Conservation (phyloP, 2,797 vertebrate genomes). For the Potorous gilbertii region DNA sequence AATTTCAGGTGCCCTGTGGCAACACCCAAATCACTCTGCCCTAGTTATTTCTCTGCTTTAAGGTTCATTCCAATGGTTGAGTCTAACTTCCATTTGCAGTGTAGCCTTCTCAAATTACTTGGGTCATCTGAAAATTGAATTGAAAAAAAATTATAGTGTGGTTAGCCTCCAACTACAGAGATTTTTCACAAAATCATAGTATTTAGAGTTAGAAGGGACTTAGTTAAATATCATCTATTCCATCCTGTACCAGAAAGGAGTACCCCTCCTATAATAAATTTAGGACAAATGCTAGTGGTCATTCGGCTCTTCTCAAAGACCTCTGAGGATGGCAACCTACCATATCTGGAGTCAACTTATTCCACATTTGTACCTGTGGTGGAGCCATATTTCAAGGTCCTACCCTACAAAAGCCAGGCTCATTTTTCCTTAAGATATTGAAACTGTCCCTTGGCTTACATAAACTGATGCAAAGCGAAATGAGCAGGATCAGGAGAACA, state of each 20-base stretch:
- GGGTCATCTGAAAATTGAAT: background rate
- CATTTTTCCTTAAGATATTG: background rate
- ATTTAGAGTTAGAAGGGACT: background rate
- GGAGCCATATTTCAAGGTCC: background rate
- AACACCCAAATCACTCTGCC: background rate
- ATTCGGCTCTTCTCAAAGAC: background rate
- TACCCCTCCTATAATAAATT: background rate
- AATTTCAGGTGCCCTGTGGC: background rate
- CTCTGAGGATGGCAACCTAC: background rate
- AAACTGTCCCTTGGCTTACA: background rate
- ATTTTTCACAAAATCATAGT: background rate
- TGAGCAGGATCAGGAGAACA: background rate
- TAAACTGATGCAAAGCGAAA: background rate
- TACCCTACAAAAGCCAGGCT: background rate
- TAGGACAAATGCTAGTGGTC: background rate
- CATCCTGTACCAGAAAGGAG: background rate
- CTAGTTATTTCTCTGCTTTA: background rate
- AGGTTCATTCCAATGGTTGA: background rate
- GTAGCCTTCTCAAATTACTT: background rate
- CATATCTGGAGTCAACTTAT: background rate
- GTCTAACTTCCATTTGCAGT: background rate
- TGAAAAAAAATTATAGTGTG: background rate
- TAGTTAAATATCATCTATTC: background rate
- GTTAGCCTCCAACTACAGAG: background rate
- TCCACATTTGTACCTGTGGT: background rate